Conservation (phyloP, 2,113 vertebrate species). For the Leptosomus discolor region DNA sequence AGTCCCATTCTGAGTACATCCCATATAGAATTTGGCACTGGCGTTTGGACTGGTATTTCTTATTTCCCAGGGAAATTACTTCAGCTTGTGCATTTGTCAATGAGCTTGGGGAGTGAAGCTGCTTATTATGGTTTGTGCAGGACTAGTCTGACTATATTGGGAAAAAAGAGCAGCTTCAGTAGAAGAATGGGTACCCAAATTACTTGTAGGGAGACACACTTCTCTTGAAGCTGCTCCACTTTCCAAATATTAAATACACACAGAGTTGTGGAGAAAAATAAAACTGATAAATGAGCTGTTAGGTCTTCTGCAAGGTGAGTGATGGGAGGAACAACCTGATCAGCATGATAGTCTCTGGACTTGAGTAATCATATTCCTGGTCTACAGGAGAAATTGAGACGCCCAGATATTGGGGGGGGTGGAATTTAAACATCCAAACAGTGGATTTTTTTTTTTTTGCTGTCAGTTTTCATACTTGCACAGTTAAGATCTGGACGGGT, state of each 20-base stretch:
- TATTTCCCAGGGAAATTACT: not conserved
- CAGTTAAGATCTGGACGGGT: not conserved
- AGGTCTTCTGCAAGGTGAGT: not conserved
- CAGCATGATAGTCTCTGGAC: not conserved
- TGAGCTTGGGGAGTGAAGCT: not conserved
- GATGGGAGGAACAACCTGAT: not conserved
- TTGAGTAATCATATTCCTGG: not conserved
- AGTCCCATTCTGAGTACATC: not conserved
- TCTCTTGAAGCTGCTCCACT: not conserved
- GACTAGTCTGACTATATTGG: not conserved
- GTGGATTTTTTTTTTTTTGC: fast-evolving
- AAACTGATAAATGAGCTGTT: not conserved
- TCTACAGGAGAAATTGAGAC: not conserved
- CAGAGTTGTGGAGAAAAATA: not conserved
- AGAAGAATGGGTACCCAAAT: not conserved
- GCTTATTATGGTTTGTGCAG: not conserved
- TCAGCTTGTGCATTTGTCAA: not conserved
- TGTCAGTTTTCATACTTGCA: not conserved
- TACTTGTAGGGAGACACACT: not conserved
- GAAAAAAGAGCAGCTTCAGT: not conserved
- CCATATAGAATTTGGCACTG: not conserved
- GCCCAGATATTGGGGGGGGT: no score
- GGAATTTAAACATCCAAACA: not conserved
- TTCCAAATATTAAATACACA: not conserved
- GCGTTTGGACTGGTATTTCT: not conserved